phyloP scores from a whole-genome alignment of 2,888 invertebrate genomes.

The Phortica okadai region DNA sequence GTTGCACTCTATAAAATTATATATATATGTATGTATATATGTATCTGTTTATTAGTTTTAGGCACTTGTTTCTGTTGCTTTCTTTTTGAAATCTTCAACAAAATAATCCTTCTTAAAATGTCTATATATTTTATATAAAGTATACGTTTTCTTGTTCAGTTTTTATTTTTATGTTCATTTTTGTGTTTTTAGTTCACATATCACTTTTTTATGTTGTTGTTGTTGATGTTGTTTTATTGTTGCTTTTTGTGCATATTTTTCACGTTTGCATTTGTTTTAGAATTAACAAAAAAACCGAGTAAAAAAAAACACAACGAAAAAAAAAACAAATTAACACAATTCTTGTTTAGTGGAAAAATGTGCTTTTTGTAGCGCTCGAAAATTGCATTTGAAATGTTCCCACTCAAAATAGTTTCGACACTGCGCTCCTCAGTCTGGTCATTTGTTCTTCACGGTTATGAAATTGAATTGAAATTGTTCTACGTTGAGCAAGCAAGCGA shows the following conservation, averaged over 20 bases:
- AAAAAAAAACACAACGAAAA: conserved; percentile 1
- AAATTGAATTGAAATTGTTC: conserved; percentile 28
- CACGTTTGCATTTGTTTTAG: neutral
- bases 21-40: conserved; percentile 32
- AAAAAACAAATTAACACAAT: neutral
- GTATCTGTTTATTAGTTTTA: conserved; percentile 34
- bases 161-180: conserved; percentile 3
- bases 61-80: conserved; percentile 18
- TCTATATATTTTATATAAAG: neutral
- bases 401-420: neutral
- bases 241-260: conserved; percentile 20
- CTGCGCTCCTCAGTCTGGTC: neutral
- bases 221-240: conserved; percentile 1
- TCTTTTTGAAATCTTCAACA: neutral
- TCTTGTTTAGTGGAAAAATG: neutral
- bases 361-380: neutral
- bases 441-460: conserved; percentile 25
- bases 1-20: conserved; percentile 18
- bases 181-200: neutral
- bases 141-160: conserved; percentile 22
- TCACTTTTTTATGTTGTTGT: conserved; percentile 30
- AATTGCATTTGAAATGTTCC: neutral
- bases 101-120: too few species aligned
- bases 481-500: conserved; percentile 11
- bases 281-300: too few species aligned